These are phyloP conservation scores for Diploscapter pachys DNA, from an alignment of 1,140 invertebrate species.

Conservation along the genomic window DNA sequence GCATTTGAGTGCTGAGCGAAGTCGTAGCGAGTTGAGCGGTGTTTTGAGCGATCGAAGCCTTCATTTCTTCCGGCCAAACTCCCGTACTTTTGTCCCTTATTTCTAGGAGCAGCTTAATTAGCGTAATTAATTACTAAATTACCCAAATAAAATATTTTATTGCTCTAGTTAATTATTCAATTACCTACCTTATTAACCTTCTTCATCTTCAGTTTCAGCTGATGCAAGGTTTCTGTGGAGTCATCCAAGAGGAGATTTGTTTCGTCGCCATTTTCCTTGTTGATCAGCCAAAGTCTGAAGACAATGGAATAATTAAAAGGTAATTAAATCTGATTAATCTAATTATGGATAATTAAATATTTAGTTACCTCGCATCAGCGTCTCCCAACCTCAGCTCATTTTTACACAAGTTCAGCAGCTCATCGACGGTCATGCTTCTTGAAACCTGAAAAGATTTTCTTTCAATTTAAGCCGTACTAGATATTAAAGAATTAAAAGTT, in stretches of 20 bases:
- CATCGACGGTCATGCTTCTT: conserved; percentile 23
- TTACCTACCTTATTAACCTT: conserved; percentile 20
- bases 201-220: conserved; percentile 16
- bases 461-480: too few relatives aligned
- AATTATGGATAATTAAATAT: background rate
- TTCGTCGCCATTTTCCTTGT: conserved; percentile 19
- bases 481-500: too few relatives aligned
- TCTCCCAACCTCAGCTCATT: conserved; percentile 20
- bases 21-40: conserved; percentile 15
- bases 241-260: conserved; percentile 24
- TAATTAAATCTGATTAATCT: background rate
- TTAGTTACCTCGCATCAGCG: conserved; percentile 6
- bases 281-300: conserved; percentile 15
- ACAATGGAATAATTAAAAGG: background rate
- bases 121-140: background rate
- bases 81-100: conserved; percentile 26
- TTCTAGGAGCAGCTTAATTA: conserved; percentile 33
- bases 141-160: background rate
- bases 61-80: conserved; percentile 32
- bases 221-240: conserved; percentile 10
- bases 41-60: conserved; percentile 23
- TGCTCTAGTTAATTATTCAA: too few relatives aligned
- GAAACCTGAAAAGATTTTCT: conserved; percentile 11
- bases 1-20: background rate
- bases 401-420: conserved; percentile 17